phyloP scores from a whole-genome alignment of 2,888 invertebrate genomes.

The Micoletzkya japonica region DNA sequence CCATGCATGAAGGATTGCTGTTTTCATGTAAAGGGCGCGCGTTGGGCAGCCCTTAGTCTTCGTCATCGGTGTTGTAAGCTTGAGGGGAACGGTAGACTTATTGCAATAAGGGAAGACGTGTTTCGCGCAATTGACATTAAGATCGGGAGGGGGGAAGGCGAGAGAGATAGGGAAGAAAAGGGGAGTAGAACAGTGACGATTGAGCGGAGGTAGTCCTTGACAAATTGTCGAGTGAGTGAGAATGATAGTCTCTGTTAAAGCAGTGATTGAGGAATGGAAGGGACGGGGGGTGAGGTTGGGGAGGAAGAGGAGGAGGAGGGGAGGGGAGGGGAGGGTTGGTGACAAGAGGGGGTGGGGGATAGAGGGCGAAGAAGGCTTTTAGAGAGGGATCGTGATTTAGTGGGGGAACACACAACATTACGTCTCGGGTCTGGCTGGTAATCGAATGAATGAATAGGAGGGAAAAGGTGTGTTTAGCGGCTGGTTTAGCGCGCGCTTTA shows the following conservation, averaged over 20 bases:
- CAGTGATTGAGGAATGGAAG: background rate
- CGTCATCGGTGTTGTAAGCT: too few species aligned
- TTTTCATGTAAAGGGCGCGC: too few species aligned
- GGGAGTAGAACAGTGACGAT: background rate
- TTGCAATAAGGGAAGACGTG: too few species aligned
- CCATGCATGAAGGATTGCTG: too few species aligned
- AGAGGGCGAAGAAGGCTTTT: background rate
- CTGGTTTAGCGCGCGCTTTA: background rate
- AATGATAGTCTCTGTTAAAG: conserved; percentile 4
- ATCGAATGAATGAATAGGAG: background rate
- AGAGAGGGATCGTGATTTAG: background rate
- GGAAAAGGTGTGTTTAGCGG: background rate
- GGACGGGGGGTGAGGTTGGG: background rate
- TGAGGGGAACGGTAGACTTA: too few species aligned
- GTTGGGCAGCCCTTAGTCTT: too few species aligned
- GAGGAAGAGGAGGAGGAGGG: background rate
- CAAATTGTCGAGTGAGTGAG: background rate
- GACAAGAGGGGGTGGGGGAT: background rate
- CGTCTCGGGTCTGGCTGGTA: background rate
- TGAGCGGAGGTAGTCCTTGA: conserved; percentile 17
- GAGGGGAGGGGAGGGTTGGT: background rate
- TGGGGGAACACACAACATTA: too few species aligned
- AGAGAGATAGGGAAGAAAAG: background rate
- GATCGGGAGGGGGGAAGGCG: background rate
- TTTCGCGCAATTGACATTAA: conserved; percentile 7